phyloP scores from a whole-genome alignment of 2,797 vertebrate genomes.

The Coracias cyanogaster region DNA sequence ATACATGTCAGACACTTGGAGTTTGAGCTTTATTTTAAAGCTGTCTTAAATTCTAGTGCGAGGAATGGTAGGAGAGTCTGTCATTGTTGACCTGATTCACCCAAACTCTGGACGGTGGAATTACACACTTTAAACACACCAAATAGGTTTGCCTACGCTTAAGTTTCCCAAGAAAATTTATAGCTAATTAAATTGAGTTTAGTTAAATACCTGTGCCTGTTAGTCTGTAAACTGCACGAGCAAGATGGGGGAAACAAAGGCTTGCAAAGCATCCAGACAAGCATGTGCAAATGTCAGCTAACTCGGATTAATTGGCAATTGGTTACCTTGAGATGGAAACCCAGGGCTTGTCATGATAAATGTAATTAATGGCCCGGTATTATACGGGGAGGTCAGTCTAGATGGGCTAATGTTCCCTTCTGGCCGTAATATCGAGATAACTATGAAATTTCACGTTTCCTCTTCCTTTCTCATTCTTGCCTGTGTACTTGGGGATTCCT shows the following conservation, averaged over 20 bases:
- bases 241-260: constrained; percentile 36
- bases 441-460: constrained; percentile 55
- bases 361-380: constrained; percentile 56
- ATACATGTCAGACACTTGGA: background rate
- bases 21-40: background rate
- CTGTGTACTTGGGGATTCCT: constrained; percentile 60
- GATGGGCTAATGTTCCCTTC: constrained; percentile 41
- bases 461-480: constrained; percentile 60
- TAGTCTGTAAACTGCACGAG: background rate
- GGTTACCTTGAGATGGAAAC: constrained; percentile 56
- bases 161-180: background rate
- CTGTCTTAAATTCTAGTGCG: background rate
- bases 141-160: background rate
- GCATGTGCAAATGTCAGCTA: constrained; percentile 44
- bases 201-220: background rate
- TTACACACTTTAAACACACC: background rate
- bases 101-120: fast-evolving
- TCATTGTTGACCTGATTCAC: background rate
- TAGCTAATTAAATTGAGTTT: constrained; percentile 33
- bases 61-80: background rate
- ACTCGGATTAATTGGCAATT: constrained; percentile 60
- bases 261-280: constrained; percentile 5
- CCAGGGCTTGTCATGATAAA: constrained; percentile 55
- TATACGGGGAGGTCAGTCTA: constrained; percentile 39
- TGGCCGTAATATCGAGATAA: constrained; percentile 13